Evolutionary conservation across 2,888 invertebrate genomes (phyloP).

Genomic region (Protonemura montana): DNA sequence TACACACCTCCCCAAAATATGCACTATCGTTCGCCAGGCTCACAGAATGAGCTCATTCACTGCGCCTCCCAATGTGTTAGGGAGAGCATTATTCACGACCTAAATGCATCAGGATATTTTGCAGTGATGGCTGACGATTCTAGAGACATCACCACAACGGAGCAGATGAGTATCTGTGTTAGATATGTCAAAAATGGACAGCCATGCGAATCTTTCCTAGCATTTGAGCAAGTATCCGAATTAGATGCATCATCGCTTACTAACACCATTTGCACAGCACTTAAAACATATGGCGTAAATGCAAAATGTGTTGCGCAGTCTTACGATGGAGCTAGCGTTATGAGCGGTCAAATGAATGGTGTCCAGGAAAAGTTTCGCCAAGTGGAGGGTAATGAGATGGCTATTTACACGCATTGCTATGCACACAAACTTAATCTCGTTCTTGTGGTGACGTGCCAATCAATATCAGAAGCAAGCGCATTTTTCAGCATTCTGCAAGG

Average conservation of each 20-base stretch:
- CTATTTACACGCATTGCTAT: conserved; percentile 22
- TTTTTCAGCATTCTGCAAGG: conserved; percentile 17
- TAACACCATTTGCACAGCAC: conserved; percentile 1
- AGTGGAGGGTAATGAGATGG: conserved; percentile 1
- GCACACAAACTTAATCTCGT: conserved; percentile 15
- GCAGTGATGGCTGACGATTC: conserved; percentile 30
- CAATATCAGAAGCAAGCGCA: conserved; percentile 8
- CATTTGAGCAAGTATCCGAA: conserved; percentile 23
- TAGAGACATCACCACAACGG: conserved; percentile 22
- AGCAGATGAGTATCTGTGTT: conserved; percentile 20
- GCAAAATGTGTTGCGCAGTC: conserved; percentile 32
- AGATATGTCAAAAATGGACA: conserved; percentile 25
- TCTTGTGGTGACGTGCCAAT: conserved; percentile 22
- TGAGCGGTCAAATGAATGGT: conserved; percentile 22
- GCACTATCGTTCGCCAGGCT: conserved; percentile 20
- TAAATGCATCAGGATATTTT: conserved; percentile 27
- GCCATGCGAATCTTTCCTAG: conserved; percentile 23
- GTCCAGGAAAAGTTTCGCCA: conserved; percentile 31
- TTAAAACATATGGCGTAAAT: not conserved
- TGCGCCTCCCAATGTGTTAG: conserved; percentile 8
- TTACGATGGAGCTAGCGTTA: conserved; percentile 32
- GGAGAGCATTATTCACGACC: not conserved
- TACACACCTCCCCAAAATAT: conserved; percentile 7
- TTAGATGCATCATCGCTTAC: conserved; percentile 20
- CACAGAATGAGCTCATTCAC: conserved; percentile 21